A percentile compares a stretch with the other conserved stretches of the same genome.
Evolutionary conservation across 2,797 vertebrate species (phyloP).

Genomic region (Apodemus agrarius): DNA sequence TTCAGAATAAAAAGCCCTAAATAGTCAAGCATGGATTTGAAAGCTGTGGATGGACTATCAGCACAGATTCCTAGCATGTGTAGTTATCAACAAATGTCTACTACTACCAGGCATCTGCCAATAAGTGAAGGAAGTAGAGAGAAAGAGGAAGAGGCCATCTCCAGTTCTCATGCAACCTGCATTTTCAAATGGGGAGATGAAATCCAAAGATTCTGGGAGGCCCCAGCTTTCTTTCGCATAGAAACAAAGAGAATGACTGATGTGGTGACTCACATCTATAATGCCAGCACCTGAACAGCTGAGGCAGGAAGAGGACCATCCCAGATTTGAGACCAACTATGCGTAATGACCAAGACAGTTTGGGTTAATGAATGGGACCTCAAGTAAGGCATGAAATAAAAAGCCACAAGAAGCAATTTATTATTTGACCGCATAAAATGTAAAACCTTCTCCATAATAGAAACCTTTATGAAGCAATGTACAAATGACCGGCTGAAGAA

Average conservation of each 20-base stretch:
- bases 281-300: neutral
- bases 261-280: neutral
- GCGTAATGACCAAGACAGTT: neutral
- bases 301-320: neutral
- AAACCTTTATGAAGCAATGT: neutral
- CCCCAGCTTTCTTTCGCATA: neutral
- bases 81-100: neutral
- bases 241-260: neutral
- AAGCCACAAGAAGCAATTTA: neutral
- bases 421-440: neutral
- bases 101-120: neutral
- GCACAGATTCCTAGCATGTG: neutral
- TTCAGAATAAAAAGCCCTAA: neutral
- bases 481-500: slow-evolving; percentile 14
- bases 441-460: neutral
- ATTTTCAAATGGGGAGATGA: neutral
- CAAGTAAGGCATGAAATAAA: slow-evolving; percentile 30
- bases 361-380: neutral
- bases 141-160: neutral
- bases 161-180: neutral
- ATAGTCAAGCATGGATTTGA: neutral
- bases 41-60: neutral
- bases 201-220: neutral
- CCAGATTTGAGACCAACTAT: neutral
- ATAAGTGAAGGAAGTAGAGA: neutral